Base-by-base conservation (phyloP, 2,797 vertebrate species). In the Ctenopoma kingsleyae region DNA sequence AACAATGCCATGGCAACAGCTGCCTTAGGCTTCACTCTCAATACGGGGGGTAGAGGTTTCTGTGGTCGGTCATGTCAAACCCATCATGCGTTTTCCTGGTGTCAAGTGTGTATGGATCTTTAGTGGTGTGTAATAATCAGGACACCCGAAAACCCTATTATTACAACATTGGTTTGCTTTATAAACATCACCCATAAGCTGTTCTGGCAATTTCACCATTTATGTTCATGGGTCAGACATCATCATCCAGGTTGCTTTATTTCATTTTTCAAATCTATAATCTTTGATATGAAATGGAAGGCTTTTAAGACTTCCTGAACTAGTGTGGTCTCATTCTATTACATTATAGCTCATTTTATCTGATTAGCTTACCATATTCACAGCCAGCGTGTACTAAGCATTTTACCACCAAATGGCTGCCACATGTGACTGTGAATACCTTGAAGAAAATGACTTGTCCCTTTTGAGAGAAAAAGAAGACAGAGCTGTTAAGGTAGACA, bases 51-150 rank as follows among this genome's bases (percentile, higher is more conserved):
- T 52, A 46, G 70, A 58, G 80, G 70, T 72, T 71, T 81, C 35
- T 70, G 62, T 81, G 38, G 74, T 66, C 17, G 81, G 84, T 83
- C 81, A 61, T 78, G 86, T 78, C 78, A n/a, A n/a, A n/a, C n/a
- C n/a, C n/a, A n/a, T 74, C 54, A 50, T 56, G 68, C 62, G 61
- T 74, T 60, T 76, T 67, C 80, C 78, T 53, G 22, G 66, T 79
- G 85, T 66, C 60, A 63, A 67, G 59, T 48, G 64, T 74, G 8
- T 30, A 60, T 67, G 22, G 61, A 62, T 77, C 32, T 66, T 68
- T 75, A 71, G 66, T 72, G 61, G 32, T 49, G 68, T 77, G 44
- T 64, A 49, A 55, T 56, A 76, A 63, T 57, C 59, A 66, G 79
- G 66, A 77, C 49, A 58, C 56, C 59, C 56, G 41, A 71, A 62